Conservation (phyloP, 2,888 invertebrate genomes). For the Clusia tigrina region DNA sequence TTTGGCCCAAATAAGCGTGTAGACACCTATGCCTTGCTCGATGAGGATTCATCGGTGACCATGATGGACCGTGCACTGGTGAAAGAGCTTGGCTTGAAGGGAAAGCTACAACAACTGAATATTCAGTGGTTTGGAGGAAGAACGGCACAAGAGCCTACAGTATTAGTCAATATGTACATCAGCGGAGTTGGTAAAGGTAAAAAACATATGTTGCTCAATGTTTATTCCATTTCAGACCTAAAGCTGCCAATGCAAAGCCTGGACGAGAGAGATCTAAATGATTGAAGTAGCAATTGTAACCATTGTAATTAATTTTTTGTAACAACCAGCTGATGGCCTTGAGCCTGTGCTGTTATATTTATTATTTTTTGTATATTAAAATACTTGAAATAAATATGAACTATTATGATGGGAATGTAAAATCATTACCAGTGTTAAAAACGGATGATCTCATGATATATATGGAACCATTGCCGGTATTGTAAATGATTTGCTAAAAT, state of each 20-base stretch:
- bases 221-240: slow-evolving; percentile 24
- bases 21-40: slow-evolving; percentile 19
- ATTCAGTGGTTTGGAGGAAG: slow-evolving; percentile 29
- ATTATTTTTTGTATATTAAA: background rate
- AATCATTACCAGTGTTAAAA: no score
- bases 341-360: background rate
- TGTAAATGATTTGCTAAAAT: no score
- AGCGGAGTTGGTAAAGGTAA: slow-evolving; percentile 1
- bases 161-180: background rate
- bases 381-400: no score
- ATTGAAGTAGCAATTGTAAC: no score
- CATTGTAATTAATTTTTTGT: no score
- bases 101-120: slow-evolving; percentile 16
- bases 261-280: no score
- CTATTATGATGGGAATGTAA: no score
- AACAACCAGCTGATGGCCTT: no score
- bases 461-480: no score
- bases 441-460: no score
- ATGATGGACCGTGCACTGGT: slow-evolving; percentile 22
- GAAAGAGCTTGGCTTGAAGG: slow-evolving; percentile 22
- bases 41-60: slow-evolving; percentile 30
- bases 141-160: slow-evolving; percentile 10
- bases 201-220: no score
- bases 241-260: no score
- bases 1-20: slow-evolving; percentile 16